A percentile compares a stretch with the other conserved stretches of the same genome.
Evolutionary conservation across 1,140 invertebrate genomes (phyloP).

Genomic region (Aphis gossypii): DNA sequence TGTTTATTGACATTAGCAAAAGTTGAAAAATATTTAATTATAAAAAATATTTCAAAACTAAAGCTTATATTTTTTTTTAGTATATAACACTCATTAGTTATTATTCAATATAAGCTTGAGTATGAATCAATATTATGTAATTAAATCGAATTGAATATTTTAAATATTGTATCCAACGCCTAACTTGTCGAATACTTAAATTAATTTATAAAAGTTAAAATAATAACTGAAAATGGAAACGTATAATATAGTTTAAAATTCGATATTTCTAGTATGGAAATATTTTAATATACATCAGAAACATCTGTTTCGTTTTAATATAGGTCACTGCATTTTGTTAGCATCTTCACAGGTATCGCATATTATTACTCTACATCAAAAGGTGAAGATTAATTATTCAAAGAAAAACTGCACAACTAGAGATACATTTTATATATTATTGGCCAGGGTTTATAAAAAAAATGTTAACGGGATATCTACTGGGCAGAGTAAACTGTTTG

Average conservation of each 20-base stretch:
- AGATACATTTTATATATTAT: neutral
- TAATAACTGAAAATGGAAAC: neutral
- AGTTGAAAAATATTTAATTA: neutral
- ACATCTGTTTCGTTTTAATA: constrained; percentile 3
- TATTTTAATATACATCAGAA: neutral
- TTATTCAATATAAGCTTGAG: no score
- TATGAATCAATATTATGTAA: neutral
- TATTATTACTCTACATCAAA: neutral
- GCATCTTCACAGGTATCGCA: neutral
- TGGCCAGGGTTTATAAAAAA: neutral
- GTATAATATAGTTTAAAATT: neutral
- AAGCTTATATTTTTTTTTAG: no score
- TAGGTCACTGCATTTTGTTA: neutral
- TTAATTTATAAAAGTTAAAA: neutral
- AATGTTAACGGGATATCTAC: neutral
- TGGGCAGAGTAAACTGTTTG: neutral
- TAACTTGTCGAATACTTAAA: neutral
- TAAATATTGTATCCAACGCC: neutral
- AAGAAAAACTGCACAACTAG: neutral
- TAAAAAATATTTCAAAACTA: neutral
- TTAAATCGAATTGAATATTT: neutral
- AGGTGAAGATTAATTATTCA: neutral
- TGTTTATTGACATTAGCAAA: neutral
- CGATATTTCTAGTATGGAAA: neutral
- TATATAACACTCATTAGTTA: no score